Conservation (phyloP, 2,888 invertebrate species). For the Pycnomerus fuliginosus region DNA sequence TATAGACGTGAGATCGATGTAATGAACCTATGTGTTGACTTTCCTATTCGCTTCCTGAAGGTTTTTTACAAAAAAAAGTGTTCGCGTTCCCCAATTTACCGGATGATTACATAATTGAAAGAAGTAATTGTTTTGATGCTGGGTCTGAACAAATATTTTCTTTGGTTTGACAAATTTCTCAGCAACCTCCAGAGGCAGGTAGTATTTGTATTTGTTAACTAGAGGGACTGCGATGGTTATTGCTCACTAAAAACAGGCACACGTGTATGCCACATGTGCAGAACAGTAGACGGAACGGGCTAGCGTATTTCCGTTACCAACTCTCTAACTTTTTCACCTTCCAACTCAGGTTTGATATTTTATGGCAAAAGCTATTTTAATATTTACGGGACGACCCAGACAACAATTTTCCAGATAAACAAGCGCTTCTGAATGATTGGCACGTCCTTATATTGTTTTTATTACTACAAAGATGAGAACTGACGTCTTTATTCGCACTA, state of each 20-base stretch:
- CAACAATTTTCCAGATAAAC: too few relatives aligned
- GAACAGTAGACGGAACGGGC: conserved; percentile 26
- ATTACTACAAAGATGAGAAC: too few relatives aligned
- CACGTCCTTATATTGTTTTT: too few relatives aligned
- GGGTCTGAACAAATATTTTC: conserved; percentile 13
- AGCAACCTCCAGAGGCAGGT: conserved; percentile 18
- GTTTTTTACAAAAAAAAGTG: too few relatives aligned
- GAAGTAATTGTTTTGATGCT: background rate
- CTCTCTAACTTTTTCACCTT: conserved; percentile 15
- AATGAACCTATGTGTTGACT: too few relatives aligned
- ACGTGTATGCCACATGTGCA: conserved; percentile 42
- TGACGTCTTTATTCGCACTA: conserved; percentile 9
- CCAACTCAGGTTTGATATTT: conserved; percentile 11
- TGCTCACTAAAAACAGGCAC: conserved; percentile 35
- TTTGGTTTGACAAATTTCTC: conserved; percentile 11
- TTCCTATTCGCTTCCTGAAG: too few relatives aligned
- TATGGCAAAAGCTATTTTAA: conserved; percentile 11
- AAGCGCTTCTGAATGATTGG: too few relatives aligned
- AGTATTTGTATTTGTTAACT: conserved; percentile 5
- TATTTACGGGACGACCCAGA: too few relatives aligned
- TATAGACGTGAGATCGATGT: too few relatives aligned
- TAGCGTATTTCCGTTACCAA: conserved; percentile 25
- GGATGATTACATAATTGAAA: too few relatives aligned
- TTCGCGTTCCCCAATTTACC: too few relatives aligned
- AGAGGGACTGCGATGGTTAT: conserved; percentile 25